A percentile compares a stretch with the other conserved stretches of the same genome.
phyloP scores from a whole-genome alignment of 2,888 invertebrate species.

The Acronicta alni region DNA sequence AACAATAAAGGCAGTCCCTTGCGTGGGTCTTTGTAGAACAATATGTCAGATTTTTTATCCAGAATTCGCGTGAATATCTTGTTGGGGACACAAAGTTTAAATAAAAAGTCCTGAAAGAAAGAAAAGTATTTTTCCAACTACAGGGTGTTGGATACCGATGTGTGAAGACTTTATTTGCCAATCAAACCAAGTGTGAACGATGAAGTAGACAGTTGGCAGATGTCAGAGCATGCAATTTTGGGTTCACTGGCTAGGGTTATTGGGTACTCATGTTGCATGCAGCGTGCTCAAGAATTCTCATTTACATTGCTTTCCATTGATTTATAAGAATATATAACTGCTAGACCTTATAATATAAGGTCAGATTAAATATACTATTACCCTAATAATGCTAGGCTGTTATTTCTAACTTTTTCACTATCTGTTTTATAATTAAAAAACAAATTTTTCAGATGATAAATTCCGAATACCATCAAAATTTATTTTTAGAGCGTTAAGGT shows the following conservation, averaged over 20 bases:
- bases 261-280: constrained; percentile 66
- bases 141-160: constrained; percentile 29
- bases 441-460: no score
- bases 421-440: no score
- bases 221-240: constrained; percentile 52
- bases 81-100: constrained; percentile 25
- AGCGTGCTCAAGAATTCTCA: constrained; percentile 71
- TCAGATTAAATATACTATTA: no score
- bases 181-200: constrained; percentile 39
- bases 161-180: constrained; percentile 37
- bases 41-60: constrained; percentile 32
- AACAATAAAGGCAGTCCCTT: constrained; percentile 26
- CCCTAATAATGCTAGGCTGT: no score
- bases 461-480: no score
- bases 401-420: no score
- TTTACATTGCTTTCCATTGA: constrained; percentile 77
- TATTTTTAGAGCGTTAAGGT: no score
- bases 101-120: constrained; percentile 47
- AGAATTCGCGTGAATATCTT: constrained; percentile 34
- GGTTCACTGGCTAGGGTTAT: constrained; percentile 38
- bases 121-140: constrained; percentile 37
- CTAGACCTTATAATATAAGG: no score
- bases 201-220: constrained; percentile 46
- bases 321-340: background rate
- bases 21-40: constrained; percentile 47